phyloP scores from a whole-genome alignment of 2,888 invertebrate species.

The Thecophora atra region DNA sequence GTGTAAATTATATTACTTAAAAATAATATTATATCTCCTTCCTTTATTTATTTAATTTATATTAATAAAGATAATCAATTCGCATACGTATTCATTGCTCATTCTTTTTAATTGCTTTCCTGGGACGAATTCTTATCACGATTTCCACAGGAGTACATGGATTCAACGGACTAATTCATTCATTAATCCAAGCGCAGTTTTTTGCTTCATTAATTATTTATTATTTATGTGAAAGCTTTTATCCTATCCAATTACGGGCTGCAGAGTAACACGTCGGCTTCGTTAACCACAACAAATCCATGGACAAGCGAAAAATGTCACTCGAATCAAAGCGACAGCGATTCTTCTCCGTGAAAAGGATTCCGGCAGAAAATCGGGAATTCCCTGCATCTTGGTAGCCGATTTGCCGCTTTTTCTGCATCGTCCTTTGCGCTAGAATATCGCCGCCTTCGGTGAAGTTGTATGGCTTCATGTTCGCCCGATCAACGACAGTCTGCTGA shows the following conservation, averaged over 20 bases:
- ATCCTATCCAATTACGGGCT: slow-evolving; percentile 56
- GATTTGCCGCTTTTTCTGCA: slow-evolving; percentile 22
- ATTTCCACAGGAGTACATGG: no score
- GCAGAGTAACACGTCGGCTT: slow-evolving; percentile 60
- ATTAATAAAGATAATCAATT: no score
- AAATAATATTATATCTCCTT: no score
- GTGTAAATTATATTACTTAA: no score
- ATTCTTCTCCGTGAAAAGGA: slow-evolving; percentile 44
- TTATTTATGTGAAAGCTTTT: no score
- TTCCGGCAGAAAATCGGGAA: neutral
- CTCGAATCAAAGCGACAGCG: slow-evolving; percentile 58
- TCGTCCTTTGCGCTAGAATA: neutral
- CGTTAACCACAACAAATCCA: slow-evolving; percentile 59
- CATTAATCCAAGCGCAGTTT: no score
- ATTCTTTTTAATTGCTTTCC: no score
- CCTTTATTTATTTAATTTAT: no score
- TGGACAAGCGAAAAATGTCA: slow-evolving; percentile 57
- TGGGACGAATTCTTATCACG: no score
- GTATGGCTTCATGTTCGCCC: slow-evolving; percentile 60
- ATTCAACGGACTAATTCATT: no score
- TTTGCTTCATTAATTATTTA: no score
- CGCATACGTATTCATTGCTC: no score
- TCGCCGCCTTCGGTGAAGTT: slow-evolving; percentile 55
- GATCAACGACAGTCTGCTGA: slow-evolving; percentile 54
- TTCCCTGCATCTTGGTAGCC: slow-evolving; percentile 14